phyloP scores from a whole-genome alignment of 2,113 vertebrate genomes.

The Bubo blakistoni region DNA sequence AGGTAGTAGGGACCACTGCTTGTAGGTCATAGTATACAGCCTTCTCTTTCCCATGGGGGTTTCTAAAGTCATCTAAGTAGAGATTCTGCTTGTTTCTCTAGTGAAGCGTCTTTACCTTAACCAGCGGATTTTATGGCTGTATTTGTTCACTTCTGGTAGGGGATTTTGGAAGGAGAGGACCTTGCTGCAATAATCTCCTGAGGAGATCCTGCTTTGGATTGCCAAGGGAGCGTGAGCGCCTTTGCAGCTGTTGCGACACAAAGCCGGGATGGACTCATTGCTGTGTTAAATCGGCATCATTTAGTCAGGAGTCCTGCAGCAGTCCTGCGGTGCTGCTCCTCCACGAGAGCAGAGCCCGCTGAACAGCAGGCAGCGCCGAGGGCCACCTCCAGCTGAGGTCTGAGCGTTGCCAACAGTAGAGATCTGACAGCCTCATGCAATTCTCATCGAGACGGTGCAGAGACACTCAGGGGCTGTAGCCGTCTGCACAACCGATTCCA shows the following conservation, averaged over 20 bases:
- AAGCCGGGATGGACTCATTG: not conserved
- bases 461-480: fast-evolving
- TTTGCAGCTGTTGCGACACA: no score
- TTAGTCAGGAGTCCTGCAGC: not conserved
- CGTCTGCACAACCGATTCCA: not conserved
- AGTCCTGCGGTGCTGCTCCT: not conserved
- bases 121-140: not conserved
- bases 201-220: no score
- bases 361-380: not conserved
- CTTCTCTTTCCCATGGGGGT: not conserved
- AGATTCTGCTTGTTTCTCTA: not conserved
- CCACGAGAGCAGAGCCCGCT: fast-evolving
- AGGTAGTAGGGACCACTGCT: not conserved
- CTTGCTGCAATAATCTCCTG: not conserved
- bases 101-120: not conserved
- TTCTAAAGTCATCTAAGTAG: not conserved
- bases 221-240: not conserved
- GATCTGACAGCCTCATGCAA: fast-evolving
- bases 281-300: fast-evolving
- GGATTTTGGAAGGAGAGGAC: not conserved
- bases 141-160: not conserved
- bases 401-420: fast-evolving
- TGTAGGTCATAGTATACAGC: no score
- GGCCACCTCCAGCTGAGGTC: fast-evolving
- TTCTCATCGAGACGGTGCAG: not conserved